A percentile compares a stretch with the other conserved stretches of the same genome.
phyloP scores from a whole-genome alignment of 2,888 invertebrate species.

The Merodon equestris region DNA sequence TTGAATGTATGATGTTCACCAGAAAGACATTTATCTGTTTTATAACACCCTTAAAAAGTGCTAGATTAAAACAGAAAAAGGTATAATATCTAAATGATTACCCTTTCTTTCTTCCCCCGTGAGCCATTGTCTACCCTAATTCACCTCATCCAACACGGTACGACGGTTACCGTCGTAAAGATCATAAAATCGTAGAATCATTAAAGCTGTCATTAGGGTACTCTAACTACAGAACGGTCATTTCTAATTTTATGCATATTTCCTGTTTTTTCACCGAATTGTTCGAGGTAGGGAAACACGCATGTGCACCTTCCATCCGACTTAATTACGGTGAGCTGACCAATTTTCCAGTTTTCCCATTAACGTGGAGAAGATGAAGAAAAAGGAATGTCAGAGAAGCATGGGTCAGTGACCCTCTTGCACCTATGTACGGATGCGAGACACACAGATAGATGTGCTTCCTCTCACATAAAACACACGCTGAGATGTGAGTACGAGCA shows the following conservation, averaged over 20 bases:
- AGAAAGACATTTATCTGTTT: no score
- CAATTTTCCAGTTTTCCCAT: constrained; percentile 49
- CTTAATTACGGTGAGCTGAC: constrained; percentile 35
- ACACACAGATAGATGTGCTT: no score
- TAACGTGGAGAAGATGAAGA: background rate
- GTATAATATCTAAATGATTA: no score
- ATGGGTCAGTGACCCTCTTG: constrained; percentile 39
- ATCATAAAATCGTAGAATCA: background rate
- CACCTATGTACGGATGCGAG: background rate
- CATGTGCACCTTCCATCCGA: constrained; percentile 19
- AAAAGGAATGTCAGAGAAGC: background rate
- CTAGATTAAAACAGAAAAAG: no score
- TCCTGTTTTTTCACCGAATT: constrained; percentile 6
- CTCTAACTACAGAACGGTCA: background rate
- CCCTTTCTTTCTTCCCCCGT: background rate
- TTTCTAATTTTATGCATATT: constrained; percentile 31
- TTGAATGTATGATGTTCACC: no score
- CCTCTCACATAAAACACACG: constrained; percentile 13
- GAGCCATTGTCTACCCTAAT: background rate
- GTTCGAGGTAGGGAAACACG: constrained; percentile 10
- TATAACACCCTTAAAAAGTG: no score
- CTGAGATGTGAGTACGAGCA: no score
- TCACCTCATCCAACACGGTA: background rate
- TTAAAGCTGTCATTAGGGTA: constrained; percentile 10
- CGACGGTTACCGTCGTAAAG: background rate